A percentile compares a stretch with the other conserved stretches of the same genome.
These are phyloP conservation scores for Spilosoma lubricipeda DNA, from an alignment of 2,888 invertebrate genomes.

Conservation along the genomic window DNA sequence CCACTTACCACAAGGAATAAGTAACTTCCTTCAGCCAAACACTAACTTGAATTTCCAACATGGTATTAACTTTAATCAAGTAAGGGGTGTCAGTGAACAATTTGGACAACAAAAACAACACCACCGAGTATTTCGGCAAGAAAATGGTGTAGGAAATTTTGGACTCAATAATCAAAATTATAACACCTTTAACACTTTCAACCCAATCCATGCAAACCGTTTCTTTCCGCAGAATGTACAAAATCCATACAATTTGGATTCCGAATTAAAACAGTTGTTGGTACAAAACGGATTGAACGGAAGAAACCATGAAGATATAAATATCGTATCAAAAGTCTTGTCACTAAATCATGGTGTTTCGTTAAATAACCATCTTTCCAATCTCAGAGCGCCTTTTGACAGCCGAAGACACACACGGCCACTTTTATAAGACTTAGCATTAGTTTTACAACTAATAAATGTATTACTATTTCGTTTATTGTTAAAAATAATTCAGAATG, in stretches of 20 bases:
- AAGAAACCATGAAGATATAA: slow-evolving; percentile 90
- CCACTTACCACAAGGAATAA: slow-evolving; percentile 80
- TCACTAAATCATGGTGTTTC: slow-evolving; percentile 92
- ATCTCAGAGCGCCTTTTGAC: slow-evolving; percentile 78
- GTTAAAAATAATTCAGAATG: slow-evolving; percentile 22
- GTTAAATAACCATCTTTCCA: slow-evolving; percentile 74
- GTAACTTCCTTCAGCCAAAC: slow-evolving; percentile 74
- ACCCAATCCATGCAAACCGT: slow-evolving; percentile 65
- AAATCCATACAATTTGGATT: slow-evolving; percentile 76
- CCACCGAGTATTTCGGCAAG: slow-evolving; percentile 85
- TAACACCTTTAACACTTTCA: slow-evolving; percentile 75
- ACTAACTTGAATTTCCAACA: slow-evolving; percentile 68
- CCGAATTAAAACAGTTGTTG: slow-evolving; percentile 88
- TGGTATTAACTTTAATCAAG: slow-evolving; percentile 69
- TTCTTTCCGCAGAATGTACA: slow-evolving; percentile 70
- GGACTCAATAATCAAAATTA: slow-evolving; percentile 83
- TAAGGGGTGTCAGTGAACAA: slow-evolving; percentile 64
- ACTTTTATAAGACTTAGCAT: slow-evolving; percentile 38
- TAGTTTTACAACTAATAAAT: slow-evolving; percentile 11
- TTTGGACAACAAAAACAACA: slow-evolving; percentile 71
- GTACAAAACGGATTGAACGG: slow-evolving; percentile 89
- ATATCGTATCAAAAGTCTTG: slow-evolving; percentile 93
- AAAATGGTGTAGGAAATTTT: slow-evolving; percentile 88
- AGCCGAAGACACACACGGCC: slow-evolving; percentile 73
- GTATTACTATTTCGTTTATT: slow-evolving; percentile 16